These are phyloP conservation scores for Masnerella sp. DNA, from an alignment of 2,888 invertebrate genomes.

Conservation along the genomic window DNA sequence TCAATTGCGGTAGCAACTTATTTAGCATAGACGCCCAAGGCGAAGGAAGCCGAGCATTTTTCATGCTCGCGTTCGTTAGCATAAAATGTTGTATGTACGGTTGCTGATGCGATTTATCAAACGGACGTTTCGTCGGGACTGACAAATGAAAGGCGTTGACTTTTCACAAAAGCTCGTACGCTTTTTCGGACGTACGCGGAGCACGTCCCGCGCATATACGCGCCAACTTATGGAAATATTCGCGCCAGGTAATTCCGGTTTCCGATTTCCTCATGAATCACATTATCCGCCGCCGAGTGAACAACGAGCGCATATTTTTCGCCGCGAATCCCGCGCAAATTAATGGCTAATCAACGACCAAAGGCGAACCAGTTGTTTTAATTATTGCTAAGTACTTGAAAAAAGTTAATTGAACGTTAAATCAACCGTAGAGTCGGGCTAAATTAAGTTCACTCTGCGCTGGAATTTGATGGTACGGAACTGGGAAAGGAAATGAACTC, in stretches of 20 bases:
- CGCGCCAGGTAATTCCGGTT: conserved; percentile 25
- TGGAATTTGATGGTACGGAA: too few relatives aligned
- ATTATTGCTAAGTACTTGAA: too few relatives aligned
- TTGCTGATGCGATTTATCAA: conserved; percentile 44
- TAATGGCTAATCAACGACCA: too few relatives aligned
- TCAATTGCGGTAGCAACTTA: conserved; percentile 13
- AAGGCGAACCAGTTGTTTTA: too few relatives aligned
- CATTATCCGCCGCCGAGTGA: conserved; percentile 31
- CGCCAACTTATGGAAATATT: conserved; percentile 36
- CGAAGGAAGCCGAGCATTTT: conserved; percentile 20
- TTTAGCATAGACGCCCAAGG: conserved; percentile 9
- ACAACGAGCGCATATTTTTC: conserved; percentile 16
- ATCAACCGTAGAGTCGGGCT: too few relatives aligned
- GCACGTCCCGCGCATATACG: conserved; percentile 12
- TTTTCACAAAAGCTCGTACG: conserved; percentile 33
- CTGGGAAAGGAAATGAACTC: too few relatives aligned
- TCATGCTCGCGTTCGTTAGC: conserved; percentile 38
- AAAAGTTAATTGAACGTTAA: too few relatives aligned
- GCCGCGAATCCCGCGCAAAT: conserved; percentile 2
- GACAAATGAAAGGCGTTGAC: conserved; percentile 52
- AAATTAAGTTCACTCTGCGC: too few relatives aligned
- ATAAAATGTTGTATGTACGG: conserved; percentile 38
- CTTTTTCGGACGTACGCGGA: conserved; percentile 25
- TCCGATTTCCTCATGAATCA: conserved; percentile 43
- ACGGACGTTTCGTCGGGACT: conserved; percentile 39